phyloP scores from a whole-genome alignment of 2,797 vertebrate genomes.

The Poeciliopsis turneri region DNA sequence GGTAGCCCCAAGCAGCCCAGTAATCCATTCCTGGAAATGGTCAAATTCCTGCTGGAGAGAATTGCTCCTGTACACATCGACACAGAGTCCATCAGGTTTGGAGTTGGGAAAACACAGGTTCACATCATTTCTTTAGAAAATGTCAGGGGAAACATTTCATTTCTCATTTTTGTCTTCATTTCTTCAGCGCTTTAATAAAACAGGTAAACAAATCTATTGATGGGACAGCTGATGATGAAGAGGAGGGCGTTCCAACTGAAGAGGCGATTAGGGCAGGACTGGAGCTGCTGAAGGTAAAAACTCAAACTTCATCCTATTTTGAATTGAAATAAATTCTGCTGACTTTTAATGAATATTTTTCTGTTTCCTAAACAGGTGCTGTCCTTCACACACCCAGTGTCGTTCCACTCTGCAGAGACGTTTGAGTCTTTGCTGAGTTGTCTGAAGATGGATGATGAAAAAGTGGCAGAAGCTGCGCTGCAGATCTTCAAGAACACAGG shows the following conservation, averaged over 20 bases:
- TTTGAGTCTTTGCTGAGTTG: constrained; percentile 97
- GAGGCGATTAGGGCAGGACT: constrained; percentile 96
- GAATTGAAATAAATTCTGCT: background rate
- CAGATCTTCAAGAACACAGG: constrained; percentile 99
- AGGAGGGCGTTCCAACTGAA: constrained; percentile 95
- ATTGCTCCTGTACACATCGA: constrained; percentile 98
- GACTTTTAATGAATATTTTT: accelerated
- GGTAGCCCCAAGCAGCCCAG: constrained; percentile 97
- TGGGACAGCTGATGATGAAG: constrained; percentile 96
- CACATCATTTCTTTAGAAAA: background rate
- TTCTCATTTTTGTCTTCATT: background rate
- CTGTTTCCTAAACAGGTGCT: constrained; percentile 83
- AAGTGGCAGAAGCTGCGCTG: constrained; percentile 96
- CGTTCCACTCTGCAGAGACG: constrained; percentile 99
- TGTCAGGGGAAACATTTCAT: background rate
- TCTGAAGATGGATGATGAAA: constrained; percentile 99
- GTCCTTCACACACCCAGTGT: constrained; percentile 98
- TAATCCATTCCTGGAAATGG: constrained; percentile 98
- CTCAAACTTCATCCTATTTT: background rate
- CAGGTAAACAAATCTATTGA: constrained; percentile 99
- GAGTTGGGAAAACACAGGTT: background rate
- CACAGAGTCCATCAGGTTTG: constrained; percentile 93
- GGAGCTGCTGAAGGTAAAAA: constrained; percentile 92
- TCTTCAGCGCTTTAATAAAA: constrained; percentile 91
- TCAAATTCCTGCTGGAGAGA: constrained; percentile 96